Percentiles rank a stretch among this genome's conserved stretches.
phyloP scores from a whole-genome alignment of 2,113 vertebrate species.

The Brachyhypopomus occidentalis region DNA sequence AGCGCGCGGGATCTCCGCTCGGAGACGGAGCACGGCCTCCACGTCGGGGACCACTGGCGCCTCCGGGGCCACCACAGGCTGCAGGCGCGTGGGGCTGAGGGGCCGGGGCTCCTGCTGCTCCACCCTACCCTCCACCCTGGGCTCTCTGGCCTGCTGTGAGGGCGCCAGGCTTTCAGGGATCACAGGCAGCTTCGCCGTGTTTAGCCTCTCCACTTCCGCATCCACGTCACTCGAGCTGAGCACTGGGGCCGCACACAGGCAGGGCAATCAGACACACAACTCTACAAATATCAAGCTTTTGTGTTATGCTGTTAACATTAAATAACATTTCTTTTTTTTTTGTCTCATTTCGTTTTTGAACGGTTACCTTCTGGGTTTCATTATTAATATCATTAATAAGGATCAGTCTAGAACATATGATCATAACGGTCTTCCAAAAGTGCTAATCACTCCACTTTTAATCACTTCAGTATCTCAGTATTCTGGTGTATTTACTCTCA shows the following conservation, averaged over 20 bases:
- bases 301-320: too few species aligned
- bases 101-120: conserved; percentile 68
- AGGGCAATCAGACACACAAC: background rate
- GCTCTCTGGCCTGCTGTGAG: conserved; percentile 14
- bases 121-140: conserved; percentile 10
- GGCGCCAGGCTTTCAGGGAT: conserved; percentile 53
- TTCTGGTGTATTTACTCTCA: background rate
- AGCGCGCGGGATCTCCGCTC: conserved; percentile 84
- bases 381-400: too few species aligned
- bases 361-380: too few species aligned
- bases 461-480: background rate
- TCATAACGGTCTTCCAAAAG: too few species aligned
- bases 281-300: background rate
- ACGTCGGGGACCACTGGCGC: conserved; percentile 71
- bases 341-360: too few species aligned
- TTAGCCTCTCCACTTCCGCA: conserved; percentile 75
- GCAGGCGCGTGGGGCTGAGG: conserved; percentile 86
- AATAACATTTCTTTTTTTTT: too few species aligned
- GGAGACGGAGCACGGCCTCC: conserved; percentile 81
- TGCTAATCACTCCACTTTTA: background rate
- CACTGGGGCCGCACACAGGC: conserved; percentile 52
- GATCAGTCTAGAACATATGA: too few species aligned
- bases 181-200: conserved; percentile 41
- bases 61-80: conserved; percentile 81
- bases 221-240: conserved; percentile 71